Evolutionary conservation across 2,113 vertebrate genomes (phyloP).

Genomic region (Uria lomvia): DNA sequence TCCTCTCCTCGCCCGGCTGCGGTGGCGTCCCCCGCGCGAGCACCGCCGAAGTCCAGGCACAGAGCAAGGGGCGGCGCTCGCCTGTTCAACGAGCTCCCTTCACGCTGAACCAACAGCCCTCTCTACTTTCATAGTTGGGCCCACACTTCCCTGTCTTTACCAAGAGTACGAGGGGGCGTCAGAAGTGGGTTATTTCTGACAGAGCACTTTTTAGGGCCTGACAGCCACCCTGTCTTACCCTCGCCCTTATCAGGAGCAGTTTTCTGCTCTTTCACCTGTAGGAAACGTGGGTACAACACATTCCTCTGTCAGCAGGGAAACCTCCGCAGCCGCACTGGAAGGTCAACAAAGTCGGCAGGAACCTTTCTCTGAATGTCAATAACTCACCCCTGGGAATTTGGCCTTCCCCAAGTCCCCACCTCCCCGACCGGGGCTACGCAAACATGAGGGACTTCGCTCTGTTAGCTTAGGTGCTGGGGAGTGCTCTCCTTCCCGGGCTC

Average conservation of each 20-base stretch:
- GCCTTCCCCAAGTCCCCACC: neutral
- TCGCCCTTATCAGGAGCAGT: neutral
- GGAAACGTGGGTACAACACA: neutral
- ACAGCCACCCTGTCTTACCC: neutral
- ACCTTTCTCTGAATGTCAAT: constrained; percentile 19
- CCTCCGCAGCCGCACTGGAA: neutral
- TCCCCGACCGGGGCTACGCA: neutral
- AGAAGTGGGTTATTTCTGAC: neutral
- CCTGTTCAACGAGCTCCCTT: neutral
- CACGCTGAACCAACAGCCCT: neutral
- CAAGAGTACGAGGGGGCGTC: fast-evolving
- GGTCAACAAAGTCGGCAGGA: constrained; percentile 30
- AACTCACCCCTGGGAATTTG: constrained; percentile 8
- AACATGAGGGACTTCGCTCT: neutral
- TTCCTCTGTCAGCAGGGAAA: constrained; percentile 42
- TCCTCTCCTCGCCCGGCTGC: neutral
- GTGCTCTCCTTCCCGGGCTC: neutral
- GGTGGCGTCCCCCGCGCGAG: neutral
- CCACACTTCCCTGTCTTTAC: neutral
- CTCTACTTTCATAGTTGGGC: neutral
- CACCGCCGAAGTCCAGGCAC: fast-evolving
- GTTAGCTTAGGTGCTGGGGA: neutral
- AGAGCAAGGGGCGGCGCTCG: neutral
- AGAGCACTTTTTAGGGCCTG: neutral
- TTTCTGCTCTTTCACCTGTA: constrained; percentile 30